Evolutionary conservation across 2,888 invertebrate genomes (phyloP).

Genomic region (Tetragnatha montana): DNA sequence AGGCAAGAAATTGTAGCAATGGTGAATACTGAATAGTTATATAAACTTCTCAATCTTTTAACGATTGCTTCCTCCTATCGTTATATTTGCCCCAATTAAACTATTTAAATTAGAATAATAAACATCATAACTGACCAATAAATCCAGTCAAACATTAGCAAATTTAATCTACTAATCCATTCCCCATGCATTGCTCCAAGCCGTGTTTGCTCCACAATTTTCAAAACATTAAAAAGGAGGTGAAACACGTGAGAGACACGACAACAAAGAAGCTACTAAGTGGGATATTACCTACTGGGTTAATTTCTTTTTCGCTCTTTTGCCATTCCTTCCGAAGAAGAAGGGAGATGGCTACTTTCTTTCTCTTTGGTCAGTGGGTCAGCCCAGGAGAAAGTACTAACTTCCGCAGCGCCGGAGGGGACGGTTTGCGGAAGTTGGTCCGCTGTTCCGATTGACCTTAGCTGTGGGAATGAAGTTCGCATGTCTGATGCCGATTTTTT

Average conservation of each 20-base stretch:
- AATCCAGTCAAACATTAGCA: too few species aligned
- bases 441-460: constrained; percentile 38
- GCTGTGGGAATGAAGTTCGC: background rate
- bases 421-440: constrained; percentile 19
- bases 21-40: too few species aligned
- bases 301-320: background rate
- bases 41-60: too few species aligned
- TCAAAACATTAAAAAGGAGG: background rate
- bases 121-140: too few species aligned
- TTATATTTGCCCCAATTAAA: too few species aligned
- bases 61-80: too few species aligned
- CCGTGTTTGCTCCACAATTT: too few species aligned
- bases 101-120: too few species aligned
- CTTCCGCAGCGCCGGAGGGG: constrained; percentile 46
- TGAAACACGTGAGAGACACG: constrained; percentile 8
- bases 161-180: too few species aligned
- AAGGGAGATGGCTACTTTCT: constrained; percentile 26
- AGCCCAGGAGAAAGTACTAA: constrained; percentile 16
- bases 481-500: background rate
- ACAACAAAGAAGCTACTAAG: background rate
- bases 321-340: background rate
- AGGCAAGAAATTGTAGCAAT: too few species aligned
- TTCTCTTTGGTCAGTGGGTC: constrained; percentile 46
- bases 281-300: background rate
- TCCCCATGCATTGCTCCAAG: too few species aligned